phyloP scores from a whole-genome alignment of 1,140 invertebrate species.

The Ctenoplectra terminalis region DNA sequence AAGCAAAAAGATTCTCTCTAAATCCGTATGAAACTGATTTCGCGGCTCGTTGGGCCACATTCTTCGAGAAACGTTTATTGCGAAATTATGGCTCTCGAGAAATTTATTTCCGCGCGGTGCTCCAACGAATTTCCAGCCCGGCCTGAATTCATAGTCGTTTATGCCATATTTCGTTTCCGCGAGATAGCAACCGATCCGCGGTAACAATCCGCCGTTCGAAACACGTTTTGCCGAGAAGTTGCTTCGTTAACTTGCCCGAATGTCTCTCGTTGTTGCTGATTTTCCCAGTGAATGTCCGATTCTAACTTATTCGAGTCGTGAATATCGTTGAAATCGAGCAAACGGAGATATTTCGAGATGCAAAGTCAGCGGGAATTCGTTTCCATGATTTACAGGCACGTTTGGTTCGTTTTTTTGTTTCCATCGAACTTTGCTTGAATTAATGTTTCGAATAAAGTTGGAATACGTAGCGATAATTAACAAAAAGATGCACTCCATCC shows the following conservation, averaged over 20 bases:
- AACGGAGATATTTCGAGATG: neutral
- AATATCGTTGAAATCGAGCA: neutral
- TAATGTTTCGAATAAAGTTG: too few relatives aligned
- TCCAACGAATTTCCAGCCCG: too few relatives aligned
- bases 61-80: constrained; percentile 33
- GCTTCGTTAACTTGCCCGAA: constrained; percentile 37
- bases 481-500: too few relatives aligned
- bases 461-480: too few relatives aligned
- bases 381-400: neutral
- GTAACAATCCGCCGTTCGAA: neutral
- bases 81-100: constrained; percentile 9
- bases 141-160: neutral
- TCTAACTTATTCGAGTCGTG: neutral
- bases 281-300: neutral
- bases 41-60: too few relatives aligned
- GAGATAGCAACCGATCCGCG: neutral
- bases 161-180: neutral
- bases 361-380: neutral
- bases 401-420: neutral
- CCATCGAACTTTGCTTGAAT: too few relatives aligned
- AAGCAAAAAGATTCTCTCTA: too few relatives aligned
- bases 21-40: too few relatives aligned
- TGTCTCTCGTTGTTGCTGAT: constrained; percentile 8
- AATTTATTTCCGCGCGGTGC: constrained; percentile 16
- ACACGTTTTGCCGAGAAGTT: constrained; percentile 30